Percentiles rank a stretch among this genome's conserved stretches.
These are phyloP conservation scores for Thera obeliscata DNA, from an alignment of 2,888 invertebrate species.

Conservation along the genomic window DNA sequence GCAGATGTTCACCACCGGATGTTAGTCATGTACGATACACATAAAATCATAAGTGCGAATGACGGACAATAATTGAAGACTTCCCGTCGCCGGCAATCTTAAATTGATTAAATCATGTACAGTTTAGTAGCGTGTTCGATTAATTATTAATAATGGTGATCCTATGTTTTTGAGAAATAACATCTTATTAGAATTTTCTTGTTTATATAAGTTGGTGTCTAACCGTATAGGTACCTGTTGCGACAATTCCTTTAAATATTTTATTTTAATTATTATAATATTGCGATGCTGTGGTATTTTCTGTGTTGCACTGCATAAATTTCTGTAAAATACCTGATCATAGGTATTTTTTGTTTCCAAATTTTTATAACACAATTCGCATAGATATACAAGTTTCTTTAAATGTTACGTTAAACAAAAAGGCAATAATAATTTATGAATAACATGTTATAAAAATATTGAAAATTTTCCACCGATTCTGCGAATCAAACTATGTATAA, in stretches of 20 bases:
- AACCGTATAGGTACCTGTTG: too few relatives aligned
- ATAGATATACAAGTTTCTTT: neutral
- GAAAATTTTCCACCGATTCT: neutral
- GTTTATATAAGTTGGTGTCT: too few relatives aligned
- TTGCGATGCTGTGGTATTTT: neutral
- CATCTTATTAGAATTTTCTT: neutral
- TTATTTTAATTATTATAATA: too few relatives aligned
- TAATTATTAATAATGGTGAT: slow-evolving; percentile 26
- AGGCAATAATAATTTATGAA: neutral
- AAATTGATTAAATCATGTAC: slow-evolving; percentile 57
- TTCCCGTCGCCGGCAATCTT: slow-evolving; percentile 67
- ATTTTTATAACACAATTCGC: neutral
- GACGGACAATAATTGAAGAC: slow-evolving; percentile 76
- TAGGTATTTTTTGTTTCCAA: neutral
- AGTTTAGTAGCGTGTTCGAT: slow-evolving; percentile 43
- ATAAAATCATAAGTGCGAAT: slow-evolving; percentile 60
- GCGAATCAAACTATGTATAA: neutral
- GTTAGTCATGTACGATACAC: slow-evolving; percentile 70
- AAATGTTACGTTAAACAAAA: slow-evolving; percentile 2
- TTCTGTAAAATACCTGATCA: neutral
- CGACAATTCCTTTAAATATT: too few relatives aligned
- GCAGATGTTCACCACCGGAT: slow-evolving; percentile 77
- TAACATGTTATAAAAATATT: slow-evolving; percentile 5
- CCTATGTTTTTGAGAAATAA: neutral
- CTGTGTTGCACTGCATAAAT: neutral